Evolutionary conservation across 2,113 vertebrate species (phyloP), one percentile per base, ranked within the genome.

Genomic region (Sphyrna mokarran): DNA sequence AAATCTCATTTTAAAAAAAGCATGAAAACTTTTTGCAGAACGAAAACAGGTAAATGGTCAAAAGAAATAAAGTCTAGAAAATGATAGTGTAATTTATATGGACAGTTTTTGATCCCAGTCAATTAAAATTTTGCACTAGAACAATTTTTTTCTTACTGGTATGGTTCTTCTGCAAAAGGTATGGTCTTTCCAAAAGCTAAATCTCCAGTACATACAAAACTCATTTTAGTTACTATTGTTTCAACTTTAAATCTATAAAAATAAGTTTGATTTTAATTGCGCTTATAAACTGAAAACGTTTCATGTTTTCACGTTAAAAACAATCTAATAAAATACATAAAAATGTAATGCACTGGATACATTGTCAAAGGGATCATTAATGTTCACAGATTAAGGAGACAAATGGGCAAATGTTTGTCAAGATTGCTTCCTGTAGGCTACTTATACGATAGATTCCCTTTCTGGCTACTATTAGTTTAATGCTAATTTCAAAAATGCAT

Each of bases 151-250:
- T 18, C 61, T 94, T 3, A 40, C 58, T 37, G 33, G 14, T 91
- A 66, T 37, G n/a, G n/a, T 83, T 20, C 16, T 40, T 58, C 58
- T 91, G 61, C n/a, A 93, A 66, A 93, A 93, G 18, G 18, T 13
- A 93, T 89, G 13, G 26, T 54, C 69, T 95, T 95, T 95, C 72
- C 11, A 29, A 95, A 95, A 95, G 22, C 68, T 26, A 76, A 94
- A 94, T 69, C 26, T 66, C 63, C 40, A 48, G 93, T 72, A n/a
- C 6, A 95, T 54, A 72, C 23, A 76, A 94, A 68, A 48, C 22
- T 70, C 37, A 94, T 94, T 94, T 70, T 23, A 94, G 10, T 94
- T 33, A 14, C 69, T 95, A 70, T 29, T 70, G 40, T 95, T 95
- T 54, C 69, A 72, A 54, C 43, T 72, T 37, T 54, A 95, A 54